Conservation (phyloP, 2,797 vertebrate species). For the Ptychobarbus kaznakovi region DNA sequence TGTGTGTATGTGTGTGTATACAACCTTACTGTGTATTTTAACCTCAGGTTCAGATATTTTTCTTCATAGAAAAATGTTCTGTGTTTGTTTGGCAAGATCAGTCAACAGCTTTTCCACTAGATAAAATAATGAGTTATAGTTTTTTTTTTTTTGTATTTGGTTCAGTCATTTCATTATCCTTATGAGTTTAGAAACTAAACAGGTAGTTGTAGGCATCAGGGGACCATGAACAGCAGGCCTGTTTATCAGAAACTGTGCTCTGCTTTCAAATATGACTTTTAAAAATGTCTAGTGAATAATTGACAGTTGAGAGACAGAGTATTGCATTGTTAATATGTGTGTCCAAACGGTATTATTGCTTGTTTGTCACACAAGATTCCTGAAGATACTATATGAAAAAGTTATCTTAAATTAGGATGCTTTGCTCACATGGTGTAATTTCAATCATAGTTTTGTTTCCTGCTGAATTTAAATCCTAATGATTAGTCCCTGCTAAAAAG, state of each 20-base stretch:
- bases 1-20: background rate
- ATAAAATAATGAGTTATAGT: too few species aligned
- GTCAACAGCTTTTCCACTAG: constrained; percentile 57
- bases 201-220: constrained; percentile 33
- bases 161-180: constrained; percentile 66
- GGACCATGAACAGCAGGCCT: constrained; percentile 56
- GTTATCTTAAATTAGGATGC: background rate
- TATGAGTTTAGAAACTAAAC: constrained; percentile 63
- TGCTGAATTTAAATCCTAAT: too few species aligned
- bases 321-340: background rate
- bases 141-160: constrained; percentile 54
- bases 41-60: background rate
- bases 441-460: background rate
- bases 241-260: constrained; percentile 48
- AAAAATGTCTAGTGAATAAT: background rate
- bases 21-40: background rate
- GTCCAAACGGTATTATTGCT: background rate
- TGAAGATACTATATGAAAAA: background rate
- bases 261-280: constrained; percentile 4
- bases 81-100: constrained; percentile 65
- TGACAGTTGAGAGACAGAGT: too few species aligned
- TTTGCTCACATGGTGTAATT: background rate
- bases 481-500: too few species aligned
- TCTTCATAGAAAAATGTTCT: constrained; percentile 58
- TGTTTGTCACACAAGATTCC: background rate